Evolutionary conservation across 2,113 vertebrate species (phyloP), one percentile per base, ranked within the genome.

Genomic region (Gulo gulo): DNA sequence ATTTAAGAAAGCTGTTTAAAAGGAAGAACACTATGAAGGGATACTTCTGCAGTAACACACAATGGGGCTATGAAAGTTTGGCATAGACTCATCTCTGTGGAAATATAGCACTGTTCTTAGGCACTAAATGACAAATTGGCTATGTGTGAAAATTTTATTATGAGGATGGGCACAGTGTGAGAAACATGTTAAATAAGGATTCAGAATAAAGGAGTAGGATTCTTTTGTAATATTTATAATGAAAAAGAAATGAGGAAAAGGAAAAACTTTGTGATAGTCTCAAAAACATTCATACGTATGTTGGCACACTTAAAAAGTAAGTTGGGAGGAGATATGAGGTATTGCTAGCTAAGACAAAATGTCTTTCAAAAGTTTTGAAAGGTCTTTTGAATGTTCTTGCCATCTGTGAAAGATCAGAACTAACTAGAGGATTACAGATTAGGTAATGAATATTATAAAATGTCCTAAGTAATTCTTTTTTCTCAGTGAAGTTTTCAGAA

Each of bases 381-480:
- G 36, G 16, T 81, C 8, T 42, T 97, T 97, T 59, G 63, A 69
- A 94, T 31, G 9, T 71, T 90, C 89, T 74, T 21, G 65, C 45
- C 21, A 55, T 65, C 39, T 80, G 36, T 47, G 4, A 81, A 91
- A 86, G 42, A 95, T 47, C 76, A 94, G 94, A 86, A 61, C 15
- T 89, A 82, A 73, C 7, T 50, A 83, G 29, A 94, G 50, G 47
- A 59, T 42, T 88, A 74, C 31, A 82, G 59, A 91, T 79, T 45
- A 94, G 71, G 52, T 94, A 88, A 67, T 84, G n/a, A 36, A 92
- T 78, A 65, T 96, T 76, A 73, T 23, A 90, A 88, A 97, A 63
- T 82, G 78, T 76, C 83, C 31, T 93, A 94, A 67, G 11, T 12
- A 61, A 74, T 95, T 93, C 79, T 76, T 69, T 96, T 92, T 88